Evolutionary conservation across 2,797 vertebrate genomes (phyloP).

Genomic region (Microcaecilia unicolor): DNA sequence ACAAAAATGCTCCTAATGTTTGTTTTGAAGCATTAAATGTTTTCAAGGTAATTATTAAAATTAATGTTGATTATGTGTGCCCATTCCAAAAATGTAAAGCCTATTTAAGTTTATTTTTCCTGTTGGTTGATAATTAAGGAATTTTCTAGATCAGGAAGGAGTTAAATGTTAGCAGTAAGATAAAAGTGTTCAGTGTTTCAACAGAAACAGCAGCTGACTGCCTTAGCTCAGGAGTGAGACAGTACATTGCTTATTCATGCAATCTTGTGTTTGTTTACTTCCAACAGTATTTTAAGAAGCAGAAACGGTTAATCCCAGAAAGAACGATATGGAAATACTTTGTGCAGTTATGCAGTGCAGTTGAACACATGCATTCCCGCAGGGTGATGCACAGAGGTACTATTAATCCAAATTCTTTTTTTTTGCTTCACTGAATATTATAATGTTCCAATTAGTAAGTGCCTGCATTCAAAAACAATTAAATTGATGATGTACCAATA

Average conservation of each 20-base stretch:
- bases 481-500: conserved; percentile 46
- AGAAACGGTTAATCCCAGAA: conserved; percentile 76
- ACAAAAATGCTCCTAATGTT: conserved; percentile 42
- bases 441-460: conserved; percentile 54
- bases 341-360: conserved; percentile 75
- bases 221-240: conserved; percentile 4
- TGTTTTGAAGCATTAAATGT: conserved; percentile 46
- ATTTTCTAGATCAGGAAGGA: conserved; percentile 29
- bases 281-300: conserved; percentile 74
- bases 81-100: conserved; percentile 49
- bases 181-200: conserved; percentile 40
- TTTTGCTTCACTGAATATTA: conserved; percentile 48
- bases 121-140: conserved; percentile 49
- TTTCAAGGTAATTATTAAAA: conserved; percentile 51
- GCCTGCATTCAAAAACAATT: conserved; percentile 48
- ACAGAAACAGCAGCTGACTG: conserved; percentile 19
- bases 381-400: conserved; percentile 79
- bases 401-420: conserved; percentile 43
- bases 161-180: conserved; percentile 45
- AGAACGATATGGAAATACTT: conserved; percentile 80
- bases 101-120: conserved; percentile 51
- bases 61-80: conserved; percentile 60
- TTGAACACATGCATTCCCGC: conserved; percentile 82
- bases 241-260: conserved; percentile 14
- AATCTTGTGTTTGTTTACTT: conserved; percentile 25